These are phyloP conservation scores for Leistus spinibarbis DNA, from an alignment of 2,888 invertebrate species.

Conservation along the genomic window DNA sequence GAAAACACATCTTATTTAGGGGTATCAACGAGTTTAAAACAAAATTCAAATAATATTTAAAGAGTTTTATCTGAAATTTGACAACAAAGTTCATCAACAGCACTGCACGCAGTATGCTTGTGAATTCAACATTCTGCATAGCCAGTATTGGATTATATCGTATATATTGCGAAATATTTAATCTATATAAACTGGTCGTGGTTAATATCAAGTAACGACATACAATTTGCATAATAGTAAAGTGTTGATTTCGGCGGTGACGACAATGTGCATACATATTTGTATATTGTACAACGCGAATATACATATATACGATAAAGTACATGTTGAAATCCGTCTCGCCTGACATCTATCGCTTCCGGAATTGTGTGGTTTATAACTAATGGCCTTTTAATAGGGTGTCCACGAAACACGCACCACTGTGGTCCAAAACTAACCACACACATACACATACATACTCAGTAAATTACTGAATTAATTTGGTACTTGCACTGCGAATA, in stretches of 20 bases:
- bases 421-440: background rate
- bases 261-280: background rate
- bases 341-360: constrained; percentile 19
- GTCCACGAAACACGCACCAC: constrained; percentile 42
- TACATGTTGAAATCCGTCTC: background rate
- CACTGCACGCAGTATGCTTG: too few species aligned
- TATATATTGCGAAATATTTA: too few species aligned
- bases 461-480: background rate
- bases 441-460: background rate
- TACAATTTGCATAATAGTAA: background rate
- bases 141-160: too few species aligned
- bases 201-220: background rate
- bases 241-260: background rate
- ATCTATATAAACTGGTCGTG: too few species aligned
- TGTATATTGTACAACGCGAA: background rate
- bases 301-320: background rate
- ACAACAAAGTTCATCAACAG: too few species aligned
- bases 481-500: background rate
- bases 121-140: too few species aligned
- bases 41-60: too few species aligned
- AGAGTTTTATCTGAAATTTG: too few species aligned
- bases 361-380: constrained; percentile 43
- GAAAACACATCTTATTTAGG: too few species aligned
- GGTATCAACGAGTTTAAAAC: too few species aligned
- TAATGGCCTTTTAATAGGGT: constrained; percentile 54